A percentile compares a stretch with the other conserved stretches of the same genome.
phyloP scores from a whole-genome alignment of 2,113 vertebrate species.

The Azemiops feae region DNA sequence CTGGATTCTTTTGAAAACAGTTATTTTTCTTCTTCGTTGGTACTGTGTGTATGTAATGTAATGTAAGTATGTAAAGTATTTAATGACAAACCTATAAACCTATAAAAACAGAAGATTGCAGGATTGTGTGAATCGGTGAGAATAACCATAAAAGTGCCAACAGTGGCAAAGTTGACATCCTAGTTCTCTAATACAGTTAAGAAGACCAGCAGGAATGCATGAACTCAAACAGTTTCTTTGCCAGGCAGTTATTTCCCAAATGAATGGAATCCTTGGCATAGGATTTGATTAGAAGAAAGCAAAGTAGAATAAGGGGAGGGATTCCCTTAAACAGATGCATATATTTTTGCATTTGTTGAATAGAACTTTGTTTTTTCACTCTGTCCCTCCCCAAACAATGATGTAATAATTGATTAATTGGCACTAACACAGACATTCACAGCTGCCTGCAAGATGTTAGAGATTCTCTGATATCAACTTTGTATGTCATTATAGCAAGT shows the following conservation, averaged over 20 bases:
- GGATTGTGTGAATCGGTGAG: not conserved
- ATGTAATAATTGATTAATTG: constrained; percentile 62
- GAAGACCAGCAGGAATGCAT: not conserved
- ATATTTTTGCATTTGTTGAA: constrained; percentile 44
- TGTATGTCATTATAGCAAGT: constrained; percentile 60
- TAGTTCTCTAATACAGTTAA: not conserved
- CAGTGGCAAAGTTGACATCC: not conserved
- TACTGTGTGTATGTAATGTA: no score
- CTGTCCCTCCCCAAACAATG: constrained; percentile 46
- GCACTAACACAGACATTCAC: constrained; percentile 67
- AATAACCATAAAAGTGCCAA: not conserved
- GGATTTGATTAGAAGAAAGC: constrained; percentile 37
- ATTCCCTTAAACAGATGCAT: constrained; percentile 58
- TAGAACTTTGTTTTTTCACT: constrained; percentile 49
- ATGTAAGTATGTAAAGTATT: no score
- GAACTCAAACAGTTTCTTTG: not conserved
- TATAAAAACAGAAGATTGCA: not conserved
- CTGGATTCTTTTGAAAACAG: no score
- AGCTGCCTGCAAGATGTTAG: constrained; percentile 73
- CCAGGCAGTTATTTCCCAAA: not conserved
- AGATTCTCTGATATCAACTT: constrained; percentile 59
- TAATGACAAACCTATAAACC: not conserved
- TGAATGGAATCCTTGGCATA: constrained; percentile 35
- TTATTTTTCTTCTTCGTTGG: no score
- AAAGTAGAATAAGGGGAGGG: not conserved